Conservation (phyloP, 2,113 vertebrate species). For the Lampris megalopsis region DNA sequence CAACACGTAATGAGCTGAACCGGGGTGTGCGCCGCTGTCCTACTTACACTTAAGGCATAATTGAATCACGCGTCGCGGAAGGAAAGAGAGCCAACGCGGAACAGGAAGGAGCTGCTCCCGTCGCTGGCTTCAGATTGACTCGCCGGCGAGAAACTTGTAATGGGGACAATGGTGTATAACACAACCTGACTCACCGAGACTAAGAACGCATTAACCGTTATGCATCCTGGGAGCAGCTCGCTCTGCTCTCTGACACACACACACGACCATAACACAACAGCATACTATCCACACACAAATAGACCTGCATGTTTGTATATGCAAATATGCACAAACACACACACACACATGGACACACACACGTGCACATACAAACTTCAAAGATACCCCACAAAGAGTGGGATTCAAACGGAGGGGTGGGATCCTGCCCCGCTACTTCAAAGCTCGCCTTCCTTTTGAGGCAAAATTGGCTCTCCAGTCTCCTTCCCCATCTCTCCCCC, state of each 20-base stretch:
- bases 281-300: conserved; percentile 25
- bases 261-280: conserved; percentile 14
- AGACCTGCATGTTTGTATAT: not conserved
- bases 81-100: conserved; percentile 13
- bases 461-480: conserved; percentile 65
- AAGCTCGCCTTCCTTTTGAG: conserved; percentile 74
- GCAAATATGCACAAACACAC: not conserved
- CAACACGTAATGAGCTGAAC: conserved; percentile 48
- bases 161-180: not conserved
- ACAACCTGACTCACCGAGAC: conserved; percentile 2
- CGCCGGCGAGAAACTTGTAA: not conserved
- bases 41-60: conserved; percentile 23
- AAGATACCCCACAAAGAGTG: conserved; percentile 69
- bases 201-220: not conserved
- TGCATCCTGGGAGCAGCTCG: not conserved
- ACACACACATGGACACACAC: conserved; percentile 14
- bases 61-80: not conserved
- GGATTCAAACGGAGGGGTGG: conserved; percentile 70
- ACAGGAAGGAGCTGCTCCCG: conserved; percentile 21
- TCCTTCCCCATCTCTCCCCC: conserved; percentile 46
- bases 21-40: conserved; percentile 20
- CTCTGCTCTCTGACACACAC: not conserved
- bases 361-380: conserved; percentile 55
- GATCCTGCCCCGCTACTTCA: conserved; percentile 67
- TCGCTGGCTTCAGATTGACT: conserved; percentile 31